Conservation (phyloP, 2,888 invertebrate species). For the Tetramorium bicarinatum region DNA sequence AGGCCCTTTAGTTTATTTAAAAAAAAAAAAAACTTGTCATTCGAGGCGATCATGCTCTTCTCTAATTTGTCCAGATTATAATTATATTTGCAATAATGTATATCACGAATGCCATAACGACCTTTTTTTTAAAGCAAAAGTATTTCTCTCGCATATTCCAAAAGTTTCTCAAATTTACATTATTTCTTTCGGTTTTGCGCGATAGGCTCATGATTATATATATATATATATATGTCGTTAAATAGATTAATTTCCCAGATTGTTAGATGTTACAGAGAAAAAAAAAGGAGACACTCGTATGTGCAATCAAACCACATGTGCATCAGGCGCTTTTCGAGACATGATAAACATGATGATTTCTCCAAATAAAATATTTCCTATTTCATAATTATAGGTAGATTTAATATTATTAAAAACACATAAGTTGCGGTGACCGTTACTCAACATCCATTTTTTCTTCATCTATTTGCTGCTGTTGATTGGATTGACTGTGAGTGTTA, state of each 20-base stretch:
- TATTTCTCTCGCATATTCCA: neutral
- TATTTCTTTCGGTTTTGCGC: constrained; percentile 25
- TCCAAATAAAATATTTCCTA: constrained; percentile 72
- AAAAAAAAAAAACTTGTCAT: neutral
- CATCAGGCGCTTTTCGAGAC: constrained; percentile 77
- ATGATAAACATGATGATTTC: constrained; percentile 70
- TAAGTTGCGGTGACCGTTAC: constrained; percentile 77
- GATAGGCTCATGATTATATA: constrained; percentile 34
- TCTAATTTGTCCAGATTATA: constrained; percentile 2
- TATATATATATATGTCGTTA: constrained; percentile 39
- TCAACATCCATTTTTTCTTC: constrained; percentile 87
- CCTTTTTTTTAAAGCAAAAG: constrained; percentile 6
- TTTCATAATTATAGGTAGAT: constrained; percentile 73
- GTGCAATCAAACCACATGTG: constrained; percentile 68
- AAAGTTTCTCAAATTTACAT: constrained; percentile 2
- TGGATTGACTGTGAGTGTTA: constrained; percentile 78
- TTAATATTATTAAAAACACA: constrained; percentile 76
- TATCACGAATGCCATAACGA: neutral
- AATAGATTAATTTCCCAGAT: constrained; percentile 62
- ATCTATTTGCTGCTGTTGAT: constrained; percentile 74
- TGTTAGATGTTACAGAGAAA: constrained; percentile 63
- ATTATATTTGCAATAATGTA: constrained; percentile 14
- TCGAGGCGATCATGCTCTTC: neutral
- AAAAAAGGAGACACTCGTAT: constrained; percentile 61
- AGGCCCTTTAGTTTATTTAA: neutral